A percentile compares a stretch with the other conserved stretches of the same genome.
Evolutionary conservation across 2,888 invertebrate genomes (phyloP).

Genomic region (Phorcus lineatus): DNA sequence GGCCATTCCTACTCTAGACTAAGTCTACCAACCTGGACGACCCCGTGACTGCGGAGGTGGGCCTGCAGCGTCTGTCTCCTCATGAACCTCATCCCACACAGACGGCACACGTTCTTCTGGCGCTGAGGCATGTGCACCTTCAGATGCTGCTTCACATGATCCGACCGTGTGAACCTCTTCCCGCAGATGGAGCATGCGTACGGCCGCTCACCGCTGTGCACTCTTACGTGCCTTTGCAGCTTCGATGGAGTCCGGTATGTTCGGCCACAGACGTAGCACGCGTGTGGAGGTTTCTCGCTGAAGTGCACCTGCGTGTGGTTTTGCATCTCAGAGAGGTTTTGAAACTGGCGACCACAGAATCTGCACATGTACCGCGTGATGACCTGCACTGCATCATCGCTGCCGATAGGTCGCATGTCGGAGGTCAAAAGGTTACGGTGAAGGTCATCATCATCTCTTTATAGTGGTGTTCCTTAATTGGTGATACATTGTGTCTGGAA

Average conservation of each 20-base stretch:
- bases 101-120: conserved; percentile 57
- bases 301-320: conserved; percentile 49
- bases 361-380: conserved; percentile 63
- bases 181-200: conserved; percentile 63
- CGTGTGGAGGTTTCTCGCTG: conserved; percentile 49
- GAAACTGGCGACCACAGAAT: conserved; percentile 62
- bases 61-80: conserved; percentile 53
- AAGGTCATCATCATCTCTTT: background rate
- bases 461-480: no score
- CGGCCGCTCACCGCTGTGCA: conserved; percentile 63
- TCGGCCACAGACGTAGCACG: conserved; percentile 62
- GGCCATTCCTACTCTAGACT: no score
- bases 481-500: no score
- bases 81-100: conserved; percentile 61
- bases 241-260: conserved; percentile 63
- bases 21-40: conserved; percentile 30
- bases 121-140: conserved; percentile 57
- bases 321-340: conserved; percentile 55
- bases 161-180: conserved; percentile 60
- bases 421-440: background rate
- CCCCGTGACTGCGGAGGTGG: conserved; percentile 56
- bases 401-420: background rate
- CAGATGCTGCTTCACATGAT: conserved; percentile 65
- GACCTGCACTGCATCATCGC: conserved; percentile 51
- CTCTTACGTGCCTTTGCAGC: conserved; percentile 63